Evolutionary conservation across 2,888 invertebrate species (phyloP), one percentile per base, ranked within the genome.

Genomic region (Ochropleura leucogaster): DNA sequence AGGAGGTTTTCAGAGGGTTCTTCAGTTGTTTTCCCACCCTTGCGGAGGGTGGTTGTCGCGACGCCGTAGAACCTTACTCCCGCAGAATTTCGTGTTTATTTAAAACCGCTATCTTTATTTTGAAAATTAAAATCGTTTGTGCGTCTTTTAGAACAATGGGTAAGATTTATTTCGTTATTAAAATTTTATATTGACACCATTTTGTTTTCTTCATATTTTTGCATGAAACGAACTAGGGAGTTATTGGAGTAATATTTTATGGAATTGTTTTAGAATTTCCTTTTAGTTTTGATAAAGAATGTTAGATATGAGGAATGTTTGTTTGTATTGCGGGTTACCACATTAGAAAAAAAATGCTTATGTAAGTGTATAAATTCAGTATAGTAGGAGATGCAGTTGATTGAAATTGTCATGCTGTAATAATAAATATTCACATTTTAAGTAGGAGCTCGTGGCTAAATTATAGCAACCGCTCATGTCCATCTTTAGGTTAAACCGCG

Each of bases 21-120:
- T 72, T 83, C 88, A 90, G 90, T 90, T 72, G 67, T 72, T 42
- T 74, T 74, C 46, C 85, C 82, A 81, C 89, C 88, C 85, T 84
- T 84, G 9, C 0, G 9, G 55, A 49, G 89, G 84, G 82, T 79
- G 87, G 89, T 80, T 77, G 88, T 83, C 83, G 76, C 69, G 65
- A 40, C 44, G 1, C 20, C 20, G 47, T 47, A 20, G 30, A 18
- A 16, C 8, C 57, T 9, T 30, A 1, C 30, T 20, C 42, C 47
- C 68, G 68, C 47, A 67, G 18, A 64, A 14, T 42, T 65, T 55
- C 67, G 84, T 80, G 69, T 74, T 68, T 57, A 51, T 10, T 20
- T 30, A 40, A 14, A 68, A 63, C 57, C 59, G 12, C n/a, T 49
- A 49, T 5, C 0, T 51, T 49, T 3, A 30, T 7, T 9, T 69